Base-by-base conservation (phyloP, 1,140 invertebrate genomes). In the Macrobrachium nipponense region DNA sequence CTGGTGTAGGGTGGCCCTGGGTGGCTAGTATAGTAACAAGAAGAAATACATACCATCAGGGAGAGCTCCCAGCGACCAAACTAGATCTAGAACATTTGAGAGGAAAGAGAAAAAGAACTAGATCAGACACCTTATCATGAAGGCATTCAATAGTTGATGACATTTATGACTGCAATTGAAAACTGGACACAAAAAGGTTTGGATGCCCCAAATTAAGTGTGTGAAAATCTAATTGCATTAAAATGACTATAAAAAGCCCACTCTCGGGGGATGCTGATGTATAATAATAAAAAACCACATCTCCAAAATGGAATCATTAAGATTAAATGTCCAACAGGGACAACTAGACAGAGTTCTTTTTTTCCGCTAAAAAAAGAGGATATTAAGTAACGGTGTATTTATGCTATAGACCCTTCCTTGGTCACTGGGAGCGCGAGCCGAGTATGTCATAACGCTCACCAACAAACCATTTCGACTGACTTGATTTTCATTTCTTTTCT, bases 1-100 rank as follows among this genome's bases (percentile, higher is more conserved):
- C 77, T 86, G 68, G 68, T 72, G 84, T 79, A 70, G 77, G 17
- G 77, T 80, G 23, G 36, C 66, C 66, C 84, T 43, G 68, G 84
- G 27, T 73, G 77, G 77, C 70, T 72, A 86, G 70, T 59, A 80
- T 59, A 73, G 70, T 61, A 73, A 86, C 77, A 86, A 87, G 58
- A 77, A 81, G 75, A 82, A 70, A 87, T 90, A 95, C 96, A 96
- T 94, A 97, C 97, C 96, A 94, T 98, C 96, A 93, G 96, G 96
- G 94, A 97, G 95, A 94, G 96, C 96, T 95, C 96, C 96, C 94
- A 98, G 94, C 93, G 96, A 97, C 97, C 97, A 98, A 95, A 98
- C 97, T 95, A 97, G 97, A 96, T 97, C 96, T 97, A 96, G 93
- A 95, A 96, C 88, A 94, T 89, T 83, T 87, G 89, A 91, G 89